Conservation (phyloP, 1,140 invertebrate species). For the Branchinecta lindahli region DNA sequence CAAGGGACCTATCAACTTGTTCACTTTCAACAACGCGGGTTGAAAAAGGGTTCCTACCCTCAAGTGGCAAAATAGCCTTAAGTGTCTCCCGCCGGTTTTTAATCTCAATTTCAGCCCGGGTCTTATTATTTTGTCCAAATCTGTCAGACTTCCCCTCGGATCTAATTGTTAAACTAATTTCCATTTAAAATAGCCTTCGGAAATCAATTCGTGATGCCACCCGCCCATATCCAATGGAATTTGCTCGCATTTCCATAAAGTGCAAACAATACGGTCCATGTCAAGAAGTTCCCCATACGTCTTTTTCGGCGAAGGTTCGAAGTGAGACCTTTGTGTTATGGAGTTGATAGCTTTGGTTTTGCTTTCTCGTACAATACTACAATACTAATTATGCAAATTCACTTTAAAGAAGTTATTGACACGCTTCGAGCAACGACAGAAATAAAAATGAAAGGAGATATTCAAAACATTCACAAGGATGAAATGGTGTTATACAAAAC, state of each 20-base stretch:
- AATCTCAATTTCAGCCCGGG: slow-evolving; percentile 6
- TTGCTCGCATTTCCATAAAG: neutral
- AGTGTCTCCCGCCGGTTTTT: slow-evolving; percentile 9
- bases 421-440: too few relatives aligned
- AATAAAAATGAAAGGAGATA: too few relatives aligned
- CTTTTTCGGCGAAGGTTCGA: too few relatives aligned
- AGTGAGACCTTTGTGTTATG: too few relatives aligned
- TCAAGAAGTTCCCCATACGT: too few relatives aligned
- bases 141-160: neutral
- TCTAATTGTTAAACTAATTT: slow-evolving; percentile 9
- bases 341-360: too few relatives aligned
- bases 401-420: too few relatives aligned
- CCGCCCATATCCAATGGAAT: neutral
- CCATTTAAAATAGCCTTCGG: slow-evolving; percentile 5
- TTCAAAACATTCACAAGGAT: too few relatives aligned
- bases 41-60: neutral
- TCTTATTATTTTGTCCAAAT: slow-evolving; percentile 11
- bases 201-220: slow-evolving; percentile 2
- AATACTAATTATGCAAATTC: too few relatives aligned
- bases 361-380: too few relatives aligned
- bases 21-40: neutral
- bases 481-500: too few relatives aligned
- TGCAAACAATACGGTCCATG: neutral
- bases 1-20: slow-evolving; percentile 9
- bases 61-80: slow-evolving; percentile 3